phyloP scores from a whole-genome alignment of 1,140 invertebrate species.

The Oreohelix idahoensis region DNA sequence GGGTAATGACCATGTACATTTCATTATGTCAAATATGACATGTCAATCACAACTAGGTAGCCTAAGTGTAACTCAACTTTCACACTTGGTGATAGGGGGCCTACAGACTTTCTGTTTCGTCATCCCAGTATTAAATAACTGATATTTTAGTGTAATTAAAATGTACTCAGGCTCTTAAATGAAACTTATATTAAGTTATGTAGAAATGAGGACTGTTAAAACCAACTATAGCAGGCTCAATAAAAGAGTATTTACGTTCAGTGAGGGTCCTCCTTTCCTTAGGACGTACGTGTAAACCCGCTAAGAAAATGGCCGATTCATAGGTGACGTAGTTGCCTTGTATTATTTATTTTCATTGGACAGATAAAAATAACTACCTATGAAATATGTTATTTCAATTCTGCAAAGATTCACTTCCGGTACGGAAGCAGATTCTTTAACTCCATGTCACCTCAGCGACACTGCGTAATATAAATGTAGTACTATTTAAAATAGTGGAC shows the following conservation, averaged over 20 bases:
- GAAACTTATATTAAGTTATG: neutral
- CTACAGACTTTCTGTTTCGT: no score
- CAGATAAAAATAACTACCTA: neutral
- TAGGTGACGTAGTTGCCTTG: conserved; percentile 29
- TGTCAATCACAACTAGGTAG: no score
- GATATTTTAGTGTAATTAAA: no score
- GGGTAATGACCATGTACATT: no score
- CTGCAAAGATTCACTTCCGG: neutral
- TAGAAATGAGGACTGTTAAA: neutral
- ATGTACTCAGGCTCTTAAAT: no score
- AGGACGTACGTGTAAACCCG: conserved; percentile 33
- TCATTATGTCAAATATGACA: no score
- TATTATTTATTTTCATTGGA: conserved; percentile 36
- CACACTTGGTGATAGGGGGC: no score
- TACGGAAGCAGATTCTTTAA: neutral
- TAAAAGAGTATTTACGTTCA: neutral
- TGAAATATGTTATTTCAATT: neutral
- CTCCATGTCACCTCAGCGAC: neutral
- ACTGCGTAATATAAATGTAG: neutral
- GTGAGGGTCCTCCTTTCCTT: neutral
- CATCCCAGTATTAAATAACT: no score
- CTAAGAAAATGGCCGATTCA: conserved; percentile 23
- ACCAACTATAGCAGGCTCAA: neutral
- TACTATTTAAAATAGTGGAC: no score
- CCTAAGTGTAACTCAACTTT: no score